Evolutionary conservation across 2,113 vertebrate genomes (phyloP), one percentile per base, ranked within the genome.

Genomic region (Dipodomys stephensi): DNA sequence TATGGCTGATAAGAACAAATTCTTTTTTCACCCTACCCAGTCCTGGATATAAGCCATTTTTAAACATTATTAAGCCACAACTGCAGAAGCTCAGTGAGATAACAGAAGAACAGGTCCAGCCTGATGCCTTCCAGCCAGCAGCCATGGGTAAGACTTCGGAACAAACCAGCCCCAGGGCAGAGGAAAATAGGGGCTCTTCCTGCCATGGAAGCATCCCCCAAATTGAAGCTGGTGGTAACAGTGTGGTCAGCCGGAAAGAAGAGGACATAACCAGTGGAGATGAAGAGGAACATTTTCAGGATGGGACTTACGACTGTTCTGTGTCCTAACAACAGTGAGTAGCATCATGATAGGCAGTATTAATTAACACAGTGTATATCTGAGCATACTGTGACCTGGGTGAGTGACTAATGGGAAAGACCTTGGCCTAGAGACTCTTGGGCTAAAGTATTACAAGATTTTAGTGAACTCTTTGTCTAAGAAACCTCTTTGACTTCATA

Each of bases 1-100:
- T 67, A 72, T 18, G 65, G 49, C 62, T 69, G 20, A 73, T 60
- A n/a, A 89, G 13, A 80, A 69, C 73, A 91, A 27, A 71, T 39
- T 96, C 77, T 92, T 85, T 88, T 81, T 0, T 96, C 65, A 39
- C 64, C 22, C 30, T 88, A 64, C 5, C 62, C 98, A 99, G 99
- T 97, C 98, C 99, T 95, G 99, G 99, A 92, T 99, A 99, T 97
- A 99, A 99, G 98, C 99, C 99, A 91, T 99, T 99, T 97, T 98
- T 99, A 94, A 99, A 98, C 96, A 97, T 99, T 97, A 99, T 99
- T 97, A 99, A 99, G 95, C 99, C 99, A 30, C 99, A 99, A 93
- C 98, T 99, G 39, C 99, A 99, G 98, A 99, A 99, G 94, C 98
- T 99, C 90, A 98, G 98, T 88, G 99, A 99, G 88, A 97, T 98